Evolutionary conservation across 1,140 invertebrate species (phyloP), one percentile per base, ranked within the genome.

Genomic region (Macrostomum lignano): DNA sequence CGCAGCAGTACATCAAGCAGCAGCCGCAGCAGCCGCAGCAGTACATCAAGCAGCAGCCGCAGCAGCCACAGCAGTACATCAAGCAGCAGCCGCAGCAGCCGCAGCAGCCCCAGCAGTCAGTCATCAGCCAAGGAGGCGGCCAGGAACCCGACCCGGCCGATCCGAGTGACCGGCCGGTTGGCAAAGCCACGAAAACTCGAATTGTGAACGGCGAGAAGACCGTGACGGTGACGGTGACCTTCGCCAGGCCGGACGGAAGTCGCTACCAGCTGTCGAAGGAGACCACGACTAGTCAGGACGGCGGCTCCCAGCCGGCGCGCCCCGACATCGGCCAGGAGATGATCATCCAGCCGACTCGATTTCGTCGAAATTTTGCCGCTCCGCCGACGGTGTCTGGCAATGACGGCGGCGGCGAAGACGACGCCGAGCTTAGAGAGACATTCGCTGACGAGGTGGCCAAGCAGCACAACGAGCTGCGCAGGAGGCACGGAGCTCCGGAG

Each of bases 391-490:
- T 24, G 10, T n/a, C n/a, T n/a, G n/a, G n/a, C n/a, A n/a, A n/a
- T n/a, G n/a, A n/a, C n/a, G n/a, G n/a, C n/a, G n/a, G n/a, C n/a
- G n/a, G n/a, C n/a, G n/a, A n/a, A n/a, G 25, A 28, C 6, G 14
- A 33, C 10, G 21, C 19, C 31, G 31, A 31, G 35, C 33, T 32
- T 11, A 32, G 33, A 22, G 29, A 36, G 20, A 19, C 24, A 20
- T 63, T 33, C 24, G 38, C 44, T 26, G 45, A 46, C 17, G 38
- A 46, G n/a, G 68, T 48, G 42, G 50, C 74, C 11, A 56, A 66
- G 31, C 58, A 67, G 21, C 72, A 74, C 46, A 76, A 76, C 46
- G 66, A 72, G 33, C 72, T 70, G 40, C 58, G 73, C 38, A 55
- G 52, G 40, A 70, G 67, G 42, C 72, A 76, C 48, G 64, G 65